Conservation (phyloP, 2,888 invertebrate species). For the Sepioteuthis lessoniana region DNA sequence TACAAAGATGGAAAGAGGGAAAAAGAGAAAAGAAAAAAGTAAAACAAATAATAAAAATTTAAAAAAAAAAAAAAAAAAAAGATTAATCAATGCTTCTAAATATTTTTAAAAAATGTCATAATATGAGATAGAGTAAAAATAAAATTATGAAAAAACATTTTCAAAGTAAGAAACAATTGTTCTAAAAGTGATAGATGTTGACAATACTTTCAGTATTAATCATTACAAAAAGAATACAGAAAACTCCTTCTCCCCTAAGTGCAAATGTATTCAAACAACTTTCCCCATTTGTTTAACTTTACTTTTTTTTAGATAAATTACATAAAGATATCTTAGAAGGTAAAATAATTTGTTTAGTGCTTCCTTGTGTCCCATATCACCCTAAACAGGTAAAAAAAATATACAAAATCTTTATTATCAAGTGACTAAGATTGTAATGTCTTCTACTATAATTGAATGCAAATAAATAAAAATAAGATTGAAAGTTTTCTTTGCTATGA, state of each 20-base stretch:
- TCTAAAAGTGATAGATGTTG: background rate
- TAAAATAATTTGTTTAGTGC: conserved; percentile 16
- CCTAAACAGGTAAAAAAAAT: background rate
- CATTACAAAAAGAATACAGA: background rate
- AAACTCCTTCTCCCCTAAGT: background rate
- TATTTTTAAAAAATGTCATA: background rate
- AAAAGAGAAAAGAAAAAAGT: background rate
- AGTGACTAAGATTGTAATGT: conserved; percentile 14
- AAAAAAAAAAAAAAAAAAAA: background rate
- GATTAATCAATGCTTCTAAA: background rate
- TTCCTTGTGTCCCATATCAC: background rate
- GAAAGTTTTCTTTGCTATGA: background rate
- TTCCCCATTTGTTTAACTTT: background rate
- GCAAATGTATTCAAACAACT: background rate
- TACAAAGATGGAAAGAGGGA: background rate
- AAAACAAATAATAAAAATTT: background rate
- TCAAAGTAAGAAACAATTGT: background rate
- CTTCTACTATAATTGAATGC: background rate
- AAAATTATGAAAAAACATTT: background rate
- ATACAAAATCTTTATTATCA: background rate
- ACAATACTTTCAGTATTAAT: background rate
- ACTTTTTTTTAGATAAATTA: background rate
- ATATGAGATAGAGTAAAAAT: background rate
- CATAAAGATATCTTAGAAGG: conserved; percentile 9
- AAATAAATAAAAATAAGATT: background rate